Evolutionary conservation across 2,113 vertebrate genomes (phyloP).

Genomic region (Ibidorhyncha struthersii): DNA sequence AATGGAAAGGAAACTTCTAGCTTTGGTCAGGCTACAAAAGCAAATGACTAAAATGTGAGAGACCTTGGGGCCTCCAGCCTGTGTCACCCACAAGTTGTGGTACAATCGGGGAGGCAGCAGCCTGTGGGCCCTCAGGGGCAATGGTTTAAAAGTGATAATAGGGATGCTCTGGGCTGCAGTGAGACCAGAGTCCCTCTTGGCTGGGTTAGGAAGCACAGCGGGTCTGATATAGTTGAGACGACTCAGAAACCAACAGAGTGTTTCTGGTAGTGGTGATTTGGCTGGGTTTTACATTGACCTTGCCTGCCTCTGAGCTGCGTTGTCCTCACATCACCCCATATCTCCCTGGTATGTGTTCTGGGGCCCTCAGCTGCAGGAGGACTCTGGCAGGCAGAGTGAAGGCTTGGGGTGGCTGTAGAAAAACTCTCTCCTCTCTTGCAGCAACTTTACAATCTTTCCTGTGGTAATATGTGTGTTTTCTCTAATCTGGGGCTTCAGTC

Average conservation of each 20-base stretch:
- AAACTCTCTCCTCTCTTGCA: not conserved
- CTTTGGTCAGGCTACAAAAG: not conserved
- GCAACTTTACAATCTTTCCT: not conserved
- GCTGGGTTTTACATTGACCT: not conserved
- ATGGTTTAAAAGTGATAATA: not conserved
- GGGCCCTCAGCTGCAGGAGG: accelerated
- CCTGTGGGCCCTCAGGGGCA: not conserved
- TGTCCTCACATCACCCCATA: accelerated
- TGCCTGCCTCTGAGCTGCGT: not conserved
- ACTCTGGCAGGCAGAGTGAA: not conserved
- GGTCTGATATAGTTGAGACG: not conserved
- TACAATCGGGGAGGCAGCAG: not conserved
- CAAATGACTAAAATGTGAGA: not conserved
- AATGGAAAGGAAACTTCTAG: not conserved
- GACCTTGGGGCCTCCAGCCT: not conserved
- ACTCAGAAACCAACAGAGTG: not conserved
- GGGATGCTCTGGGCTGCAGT: not conserved
- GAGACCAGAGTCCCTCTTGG: accelerated
- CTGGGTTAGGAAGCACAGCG: not conserved
- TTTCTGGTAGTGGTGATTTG: not conserved
- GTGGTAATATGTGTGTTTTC: accelerated
- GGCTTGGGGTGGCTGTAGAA: not conserved
- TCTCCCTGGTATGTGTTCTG: accelerated
- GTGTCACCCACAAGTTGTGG: not conserved
- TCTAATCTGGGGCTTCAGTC: not conserved